Evolutionary conservation across 2,888 invertebrate genomes (phyloP), one percentile per base, ranked within the genome.

Genomic region (Chloroclystis v-ata): DNA sequence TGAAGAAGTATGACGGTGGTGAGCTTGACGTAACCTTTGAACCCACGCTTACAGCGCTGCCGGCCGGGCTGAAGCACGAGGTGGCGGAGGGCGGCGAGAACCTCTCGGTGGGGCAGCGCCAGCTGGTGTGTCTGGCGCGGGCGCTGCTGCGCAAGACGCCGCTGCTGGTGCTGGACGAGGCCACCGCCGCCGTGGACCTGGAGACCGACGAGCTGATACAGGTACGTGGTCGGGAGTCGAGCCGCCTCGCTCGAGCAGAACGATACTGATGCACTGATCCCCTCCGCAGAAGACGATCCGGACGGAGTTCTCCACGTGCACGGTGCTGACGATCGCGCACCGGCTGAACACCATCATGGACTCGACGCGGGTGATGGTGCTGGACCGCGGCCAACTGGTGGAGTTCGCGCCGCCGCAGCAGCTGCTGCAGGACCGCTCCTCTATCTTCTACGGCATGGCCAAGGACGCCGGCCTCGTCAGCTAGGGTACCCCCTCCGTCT

Each of bases 11-110:
- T n/a, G n/a, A n/a, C n/a, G n/a, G n/a, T n/a, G n/a, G n/a, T n/a
- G n/a, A n/a, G n/a, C n/a, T n/a, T n/a, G n/a, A n/a, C n/a, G n/a
- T n/a, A n/a, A n/a, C n/a, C n/a, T n/a, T n/a, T n/a, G n/a, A n/a
- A n/a, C n/a, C n/a, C n/a, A n/a, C n/a, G n/a, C 6, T 6, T 30
- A 9, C 58, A 92, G 92, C 91, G 53, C 89, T 97, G 43, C 78
- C 92, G 1, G 91, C 92, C 38, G 94, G 95, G 8, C 89, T 99
- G 35, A 90, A 92, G 51, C 95, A 97, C 77, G 94, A 94, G 79
- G 92, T 97, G 43, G 88, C 93, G 2, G 98, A 98, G 82, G 97
- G 97, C 43, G 98, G 98, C 37, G 96, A 96, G 70, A 98, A 98
- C 84, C 86, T 92, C 61, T 96, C 96, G 40, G 95, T 96, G 57